Evolutionary conservation across 2,797 vertebrate species (phyloP).

Genomic region (Sylvia borin): DNA sequence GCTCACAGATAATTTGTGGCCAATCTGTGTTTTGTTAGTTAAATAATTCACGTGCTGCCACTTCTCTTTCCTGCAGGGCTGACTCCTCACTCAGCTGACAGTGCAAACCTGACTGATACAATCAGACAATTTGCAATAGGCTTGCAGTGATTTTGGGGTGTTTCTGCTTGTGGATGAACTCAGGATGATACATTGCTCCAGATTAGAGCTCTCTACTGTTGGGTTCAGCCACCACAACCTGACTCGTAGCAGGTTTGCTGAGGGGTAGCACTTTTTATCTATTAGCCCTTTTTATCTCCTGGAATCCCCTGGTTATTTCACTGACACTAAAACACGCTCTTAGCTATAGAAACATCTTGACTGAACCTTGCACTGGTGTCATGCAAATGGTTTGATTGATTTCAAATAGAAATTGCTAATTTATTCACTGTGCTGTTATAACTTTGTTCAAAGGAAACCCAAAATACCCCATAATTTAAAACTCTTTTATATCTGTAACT

Average conservation of each 20-base stretch:
- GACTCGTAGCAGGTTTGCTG: neutral
- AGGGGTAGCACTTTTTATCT: neutral
- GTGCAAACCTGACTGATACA: neutral
- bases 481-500: constrained; percentile 12
- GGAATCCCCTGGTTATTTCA: constrained; percentile 1
- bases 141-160: neutral
- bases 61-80: neutral
- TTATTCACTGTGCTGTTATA: constrained; percentile 3
- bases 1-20: neutral
- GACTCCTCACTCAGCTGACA: neutral
- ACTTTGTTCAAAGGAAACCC: constrained; percentile 33
- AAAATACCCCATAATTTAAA: constrained; percentile 38
- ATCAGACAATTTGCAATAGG: neutral
- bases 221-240: neutral
- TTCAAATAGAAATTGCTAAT: constrained; percentile 38
- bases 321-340: neutral
- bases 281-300: neutral
- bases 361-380: constrained; percentile 17
- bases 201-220: neutral
- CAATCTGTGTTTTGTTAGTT: neutral
- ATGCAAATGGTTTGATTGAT: constrained; percentile 47
- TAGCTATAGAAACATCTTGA: neutral
- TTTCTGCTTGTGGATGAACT: neutral
- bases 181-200: neutral
- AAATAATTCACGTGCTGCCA: neutral